Evolutionary conservation across 2,113 vertebrate genomes (phyloP).

Genomic region (Mobula hypostoma): DNA sequence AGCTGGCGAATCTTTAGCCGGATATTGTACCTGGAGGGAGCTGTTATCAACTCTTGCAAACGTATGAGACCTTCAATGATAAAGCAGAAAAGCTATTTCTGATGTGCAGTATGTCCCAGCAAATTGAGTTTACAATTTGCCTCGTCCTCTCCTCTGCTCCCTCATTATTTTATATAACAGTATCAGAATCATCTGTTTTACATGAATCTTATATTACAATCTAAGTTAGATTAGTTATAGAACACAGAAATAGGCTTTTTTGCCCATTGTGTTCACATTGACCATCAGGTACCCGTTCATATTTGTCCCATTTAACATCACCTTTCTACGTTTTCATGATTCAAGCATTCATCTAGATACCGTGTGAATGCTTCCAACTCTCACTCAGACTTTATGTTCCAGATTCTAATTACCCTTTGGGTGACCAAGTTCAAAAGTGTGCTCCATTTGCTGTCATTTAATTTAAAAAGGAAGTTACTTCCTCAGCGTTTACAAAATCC

Average conservation of each 20-base stretch:
- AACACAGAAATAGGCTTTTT: too few species aligned
- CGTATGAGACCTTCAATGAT: slow-evolving; percentile 77
- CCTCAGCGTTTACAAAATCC: not conserved
- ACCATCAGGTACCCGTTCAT: too few species aligned
- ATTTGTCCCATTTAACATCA: too few species aligned
- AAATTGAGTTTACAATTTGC: not conserved
- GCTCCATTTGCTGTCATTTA: too few species aligned
- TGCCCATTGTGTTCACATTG: too few species aligned
- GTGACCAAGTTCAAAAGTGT: too few species aligned
- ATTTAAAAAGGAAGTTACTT: not conserved
- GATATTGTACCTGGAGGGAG: slow-evolving; percentile 92
- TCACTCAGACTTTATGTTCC: too few species aligned
- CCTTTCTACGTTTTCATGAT: too few species aligned
- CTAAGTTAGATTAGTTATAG: not conserved
- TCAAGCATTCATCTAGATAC: too few species aligned
- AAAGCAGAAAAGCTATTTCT: slow-evolving; percentile 41
- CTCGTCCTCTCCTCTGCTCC: not conserved
- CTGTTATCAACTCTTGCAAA: slow-evolving; percentile 96
- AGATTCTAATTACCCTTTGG: too few species aligned
- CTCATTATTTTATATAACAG: not conserved
- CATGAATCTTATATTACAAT: not conserved
- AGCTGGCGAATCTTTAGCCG: slow-evolving; percentile 96
- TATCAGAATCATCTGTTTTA: not conserved
- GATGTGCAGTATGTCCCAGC: slow-evolving; percentile 30
- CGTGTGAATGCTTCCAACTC: too few species aligned